Evolutionary conservation across 1,140 invertebrate species (phyloP).

Genomic region (Diorhabda sublineata): DNA sequence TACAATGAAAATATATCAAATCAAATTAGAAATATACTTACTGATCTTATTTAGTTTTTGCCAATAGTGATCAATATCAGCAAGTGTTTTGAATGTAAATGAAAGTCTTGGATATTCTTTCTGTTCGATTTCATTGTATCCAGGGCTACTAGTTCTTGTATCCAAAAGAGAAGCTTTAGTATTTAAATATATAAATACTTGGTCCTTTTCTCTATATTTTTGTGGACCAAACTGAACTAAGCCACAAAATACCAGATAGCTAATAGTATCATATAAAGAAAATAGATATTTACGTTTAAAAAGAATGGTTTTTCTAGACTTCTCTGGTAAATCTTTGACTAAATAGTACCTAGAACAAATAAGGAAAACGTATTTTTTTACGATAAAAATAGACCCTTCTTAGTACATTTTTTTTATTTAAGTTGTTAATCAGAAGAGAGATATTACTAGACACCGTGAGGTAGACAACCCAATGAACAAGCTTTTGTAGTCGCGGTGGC

Average conservation of each 20-base stretch:
- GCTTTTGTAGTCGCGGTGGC: no score
- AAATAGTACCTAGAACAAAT: slow-evolving; percentile 41
- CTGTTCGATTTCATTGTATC: slow-evolving; percentile 61
- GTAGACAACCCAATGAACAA: no score
- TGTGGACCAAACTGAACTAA: slow-evolving; percentile 68
- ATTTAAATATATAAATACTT: slow-evolving; percentile 69
- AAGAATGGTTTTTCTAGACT: slow-evolving; percentile 54
- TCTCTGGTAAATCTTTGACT: slow-evolving; percentile 54
- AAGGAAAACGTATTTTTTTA: neutral
- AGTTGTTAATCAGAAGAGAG: no score
- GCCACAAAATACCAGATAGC: slow-evolving; percentile 61
- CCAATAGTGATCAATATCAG: slow-evolving; percentile 70
- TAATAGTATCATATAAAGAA: slow-evolving; percentile 56
- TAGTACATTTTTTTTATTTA: no score
- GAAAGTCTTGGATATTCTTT: slow-evolving; percentile 53
- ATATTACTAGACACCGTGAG: no score
- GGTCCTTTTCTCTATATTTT: slow-evolving; percentile 65
- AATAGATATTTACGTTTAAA: slow-evolving; percentile 63
- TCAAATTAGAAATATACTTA: slow-evolving; percentile 4
- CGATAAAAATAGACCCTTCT: no score
- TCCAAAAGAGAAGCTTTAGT: slow-evolving; percentile 58
- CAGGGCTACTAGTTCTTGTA: slow-evolving; percentile 59
- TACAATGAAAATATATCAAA: no score
- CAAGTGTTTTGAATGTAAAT: slow-evolving; percentile 55
- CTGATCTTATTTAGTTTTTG: slow-evolving; percentile 39